A percentile compares a stretch with the other conserved stretches of the same genome.
phyloP scores from a whole-genome alignment of 2,888 invertebrate species.

The Bursaphelenchus okinawaensis region DNA sequence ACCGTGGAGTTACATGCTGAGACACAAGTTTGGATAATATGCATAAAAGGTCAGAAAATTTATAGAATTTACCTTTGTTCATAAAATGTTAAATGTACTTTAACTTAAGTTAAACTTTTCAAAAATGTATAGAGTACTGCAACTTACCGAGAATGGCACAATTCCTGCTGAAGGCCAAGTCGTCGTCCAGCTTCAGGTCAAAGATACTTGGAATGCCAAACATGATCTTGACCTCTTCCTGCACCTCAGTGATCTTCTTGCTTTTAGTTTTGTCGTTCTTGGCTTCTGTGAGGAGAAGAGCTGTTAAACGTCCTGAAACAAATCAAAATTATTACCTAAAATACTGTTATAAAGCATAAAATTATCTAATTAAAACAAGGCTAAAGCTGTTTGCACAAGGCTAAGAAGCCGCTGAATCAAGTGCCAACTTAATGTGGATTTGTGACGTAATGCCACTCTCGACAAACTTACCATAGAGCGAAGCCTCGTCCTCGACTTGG shows the following conservation, averaged over 20 bases:
- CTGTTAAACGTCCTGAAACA: slow-evolving; percentile 10
- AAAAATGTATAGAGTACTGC: background rate
- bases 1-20: too few relatives aligned
- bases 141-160: background rate
- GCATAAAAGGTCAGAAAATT: too few relatives aligned
- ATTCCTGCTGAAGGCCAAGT: background rate
- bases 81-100: too few relatives aligned
- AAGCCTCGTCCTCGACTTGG: slow-evolving; percentile 3
- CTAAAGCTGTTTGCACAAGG: background rate
- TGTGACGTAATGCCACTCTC: too few relatives aligned
- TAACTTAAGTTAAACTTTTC: background rate
- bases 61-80: too few relatives aligned
- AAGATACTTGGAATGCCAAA: background rate
- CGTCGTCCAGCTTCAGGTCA: background rate
- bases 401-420: background rate
- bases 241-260: background rate
- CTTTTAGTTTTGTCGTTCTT: background rate
- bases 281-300: background rate
- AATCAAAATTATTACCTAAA: background rate
- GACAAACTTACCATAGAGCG: slow-evolving; percentile 6
- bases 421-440: too few relatives aligned
- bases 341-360: background rate
- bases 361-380: background rate
- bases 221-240: background rate
- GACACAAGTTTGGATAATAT: too few relatives aligned